phyloP scores from a whole-genome alignment of 2,797 vertebrate species.

The Arctocebus calabarensis region DNA sequence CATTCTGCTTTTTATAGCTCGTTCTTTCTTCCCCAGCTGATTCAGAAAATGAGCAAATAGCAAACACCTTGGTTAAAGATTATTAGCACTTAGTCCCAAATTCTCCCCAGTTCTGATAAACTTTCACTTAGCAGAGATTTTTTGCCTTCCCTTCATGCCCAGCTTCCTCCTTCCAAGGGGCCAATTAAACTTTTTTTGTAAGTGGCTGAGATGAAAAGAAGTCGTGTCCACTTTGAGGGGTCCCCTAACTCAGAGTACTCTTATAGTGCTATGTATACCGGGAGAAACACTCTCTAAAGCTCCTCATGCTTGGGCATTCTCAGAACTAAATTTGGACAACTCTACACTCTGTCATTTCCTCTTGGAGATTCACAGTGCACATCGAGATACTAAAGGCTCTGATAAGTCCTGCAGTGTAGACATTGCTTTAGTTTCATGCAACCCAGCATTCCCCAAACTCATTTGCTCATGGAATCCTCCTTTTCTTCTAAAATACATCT shows the following conservation, averaged over 20 bases:
- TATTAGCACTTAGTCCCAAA: constrained; percentile 77
- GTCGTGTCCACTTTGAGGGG: neutral
- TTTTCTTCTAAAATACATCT: constrained; percentile 16
- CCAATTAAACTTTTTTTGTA: neutral
- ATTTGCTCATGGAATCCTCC: neutral
- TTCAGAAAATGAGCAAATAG: constrained; percentile 87
- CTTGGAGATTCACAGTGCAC: neutral
- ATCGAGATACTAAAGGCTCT: neutral
- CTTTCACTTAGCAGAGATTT: constrained; percentile 62
- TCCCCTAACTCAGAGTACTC: neutral
- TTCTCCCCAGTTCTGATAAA: constrained; percentile 68
- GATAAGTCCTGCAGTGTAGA: neutral
- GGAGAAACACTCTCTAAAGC: neutral
- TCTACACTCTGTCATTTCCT: neutral
- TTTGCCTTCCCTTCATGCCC: neutral
- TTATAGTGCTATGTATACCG: neutral
- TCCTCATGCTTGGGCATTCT: neutral
- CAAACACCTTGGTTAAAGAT: constrained; percentile 81
- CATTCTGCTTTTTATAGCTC: constrained; percentile 89
- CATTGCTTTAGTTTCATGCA: neutral
- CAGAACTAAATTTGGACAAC: neutral
- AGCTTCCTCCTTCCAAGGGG: neutral
- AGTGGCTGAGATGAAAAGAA: neutral
- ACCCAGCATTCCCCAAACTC: neutral
- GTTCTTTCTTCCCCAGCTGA: constrained; percentile 88